Percentiles rank a stretch among this genome's conserved stretches.
Evolutionary conservation across 2,113 vertebrate genomes (phyloP).

Genomic region (Corythornis madagascariensis): DNA sequence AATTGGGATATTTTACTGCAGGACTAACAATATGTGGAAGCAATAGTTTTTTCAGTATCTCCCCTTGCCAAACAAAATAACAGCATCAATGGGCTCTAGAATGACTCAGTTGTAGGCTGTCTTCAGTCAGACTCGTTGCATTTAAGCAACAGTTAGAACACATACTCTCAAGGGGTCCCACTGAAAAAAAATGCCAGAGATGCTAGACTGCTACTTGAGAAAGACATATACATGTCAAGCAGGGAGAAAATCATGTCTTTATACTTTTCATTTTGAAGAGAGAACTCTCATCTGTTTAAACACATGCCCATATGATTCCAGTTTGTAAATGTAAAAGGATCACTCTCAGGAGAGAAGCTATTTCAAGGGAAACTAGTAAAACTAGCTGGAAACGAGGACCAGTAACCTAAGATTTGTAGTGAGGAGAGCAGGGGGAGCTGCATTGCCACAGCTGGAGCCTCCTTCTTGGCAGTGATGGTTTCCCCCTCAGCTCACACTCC

Average conservation of each 20-base stretch:
- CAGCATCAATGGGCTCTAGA: background rate
- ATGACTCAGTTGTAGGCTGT: background rate
- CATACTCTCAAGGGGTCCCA: background rate
- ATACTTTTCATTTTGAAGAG: background rate
- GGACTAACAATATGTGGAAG: conserved; percentile 52
- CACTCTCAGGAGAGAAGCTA: background rate
- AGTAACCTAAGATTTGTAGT: background rate
- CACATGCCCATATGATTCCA: background rate
- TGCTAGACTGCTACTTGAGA: background rate
- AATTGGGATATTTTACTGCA: conserved; percentile 24
- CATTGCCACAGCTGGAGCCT: background rate
- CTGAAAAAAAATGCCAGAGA: background rate
- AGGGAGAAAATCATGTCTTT: background rate
- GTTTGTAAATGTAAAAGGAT: background rate
- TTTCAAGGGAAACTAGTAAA: background rate
- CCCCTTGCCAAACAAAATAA: conserved; percentile 30
- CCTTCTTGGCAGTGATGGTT: background rate
- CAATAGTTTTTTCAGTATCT: conserved; percentile 50
- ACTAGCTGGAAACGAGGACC: background rate
- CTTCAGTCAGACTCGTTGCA: background rate
- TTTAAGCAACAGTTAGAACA: background rate
- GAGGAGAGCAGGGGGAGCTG: background rate
- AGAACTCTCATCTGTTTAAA: background rate
- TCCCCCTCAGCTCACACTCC: background rate
- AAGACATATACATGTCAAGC: background rate